phyloP scores from a whole-genome alignment of 2,113 vertebrate species.

The Bagarius yarrelli region DNA sequence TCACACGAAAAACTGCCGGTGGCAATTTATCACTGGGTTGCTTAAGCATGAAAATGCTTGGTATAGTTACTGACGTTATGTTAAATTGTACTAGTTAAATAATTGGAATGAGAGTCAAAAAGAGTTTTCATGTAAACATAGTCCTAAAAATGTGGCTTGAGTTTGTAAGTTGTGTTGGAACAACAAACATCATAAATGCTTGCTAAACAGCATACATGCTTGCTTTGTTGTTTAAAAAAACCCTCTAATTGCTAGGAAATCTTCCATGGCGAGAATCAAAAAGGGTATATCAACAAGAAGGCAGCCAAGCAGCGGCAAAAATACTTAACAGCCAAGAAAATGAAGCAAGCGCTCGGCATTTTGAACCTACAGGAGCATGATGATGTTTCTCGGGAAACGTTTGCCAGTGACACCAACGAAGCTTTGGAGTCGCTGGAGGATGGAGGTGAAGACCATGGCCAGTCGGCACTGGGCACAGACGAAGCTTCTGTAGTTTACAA shows the following conservation, averaged over 20 bases:
- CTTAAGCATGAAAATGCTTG: no score
- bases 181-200: no score
- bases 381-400: constrained; percentile 92
- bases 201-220: no score
- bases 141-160: no score
- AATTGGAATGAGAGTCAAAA: no score
- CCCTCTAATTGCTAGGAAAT: constrained; percentile 70
- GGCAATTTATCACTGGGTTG: no score
- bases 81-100: no score
- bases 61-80: no score
- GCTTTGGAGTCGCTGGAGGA: constrained; percentile 91
- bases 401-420: constrained; percentile 94
- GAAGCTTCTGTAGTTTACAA: constrained; percentile 86
- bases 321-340: constrained; percentile 86
- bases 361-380: constrained; percentile 92
- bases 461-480: constrained; percentile 79
- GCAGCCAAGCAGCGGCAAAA: constrained; percentile 88
- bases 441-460: constrained; percentile 75
- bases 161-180: no score
- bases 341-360: constrained; percentile 93
- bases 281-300: constrained; percentile 85
- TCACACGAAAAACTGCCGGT: no score
- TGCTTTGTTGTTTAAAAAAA: constrained; percentile 5
- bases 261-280: constrained; percentile 86
- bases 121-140: no score